Conservation (phyloP, 2,888 invertebrate species). For the Cosmopolites sordidus region DNA sequence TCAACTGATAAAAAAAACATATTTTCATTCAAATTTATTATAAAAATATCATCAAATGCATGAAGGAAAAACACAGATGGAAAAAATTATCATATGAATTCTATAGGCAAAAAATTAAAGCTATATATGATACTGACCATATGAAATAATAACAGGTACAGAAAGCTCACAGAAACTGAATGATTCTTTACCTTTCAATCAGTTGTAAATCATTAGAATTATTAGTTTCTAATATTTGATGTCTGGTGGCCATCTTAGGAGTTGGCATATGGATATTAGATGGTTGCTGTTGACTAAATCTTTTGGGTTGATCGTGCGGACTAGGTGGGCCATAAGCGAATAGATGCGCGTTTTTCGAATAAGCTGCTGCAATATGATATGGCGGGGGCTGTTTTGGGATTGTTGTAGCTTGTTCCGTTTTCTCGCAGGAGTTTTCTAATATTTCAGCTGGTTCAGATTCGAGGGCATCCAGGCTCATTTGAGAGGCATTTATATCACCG, state of each 20-base stretch:
- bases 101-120: too few species aligned
- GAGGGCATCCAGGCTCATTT: conserved; percentile 33
- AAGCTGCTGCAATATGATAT: conserved; percentile 79
- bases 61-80: too few species aligned
- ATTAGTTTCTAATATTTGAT: conserved; percentile 15
- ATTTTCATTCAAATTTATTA: too few species aligned
- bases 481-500: conserved; percentile 34
- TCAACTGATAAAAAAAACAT: too few species aligned
- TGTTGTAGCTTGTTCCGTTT: conserved; percentile 32
- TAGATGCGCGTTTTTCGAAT: conserved; percentile 73
- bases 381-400: conserved; percentile 65
- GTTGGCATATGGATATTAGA: conserved; percentile 40
- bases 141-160: too few species aligned
- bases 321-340: conserved; percentile 47
- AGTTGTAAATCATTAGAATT: conserved; percentile 26
- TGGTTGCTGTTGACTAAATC: conserved; percentile 41
- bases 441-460: conserved; percentile 28
- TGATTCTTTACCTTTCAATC: conserved; percentile 20
- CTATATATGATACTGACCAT: too few species aligned
- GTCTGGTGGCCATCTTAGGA: conserved; percentile 35
- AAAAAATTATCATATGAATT: too few species aligned
- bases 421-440: conserved; percentile 28
- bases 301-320: conserved; percentile 40
- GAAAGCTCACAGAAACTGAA: too few species aligned
- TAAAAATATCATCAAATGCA: too few species aligned